These are phyloP conservation scores for Terebella lapidaria DNA, from an alignment of 2,888 invertebrate species.

Conservation along the genomic window DNA sequence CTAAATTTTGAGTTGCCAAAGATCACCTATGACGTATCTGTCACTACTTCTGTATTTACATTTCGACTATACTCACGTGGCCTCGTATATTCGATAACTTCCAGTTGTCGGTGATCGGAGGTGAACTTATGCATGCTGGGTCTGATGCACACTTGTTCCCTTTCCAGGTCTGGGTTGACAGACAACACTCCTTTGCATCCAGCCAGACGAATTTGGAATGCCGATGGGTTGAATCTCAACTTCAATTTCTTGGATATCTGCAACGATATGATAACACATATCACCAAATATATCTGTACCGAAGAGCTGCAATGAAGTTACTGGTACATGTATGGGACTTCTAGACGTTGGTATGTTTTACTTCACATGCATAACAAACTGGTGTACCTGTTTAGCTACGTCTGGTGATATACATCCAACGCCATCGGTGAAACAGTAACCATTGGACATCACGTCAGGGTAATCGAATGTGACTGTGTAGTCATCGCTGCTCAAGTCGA, in stretches of 20 bases:
- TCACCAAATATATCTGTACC: too few relatives aligned
- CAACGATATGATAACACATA: too few relatives aligned
- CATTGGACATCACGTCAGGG: not conserved
- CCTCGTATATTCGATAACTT: not conserved
- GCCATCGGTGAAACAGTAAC: constrained; percentile 9
- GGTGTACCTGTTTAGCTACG: not conserved
- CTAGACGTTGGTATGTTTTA: too few relatives aligned
- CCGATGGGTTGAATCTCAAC: constrained; percentile 1
- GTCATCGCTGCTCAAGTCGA: not conserved
- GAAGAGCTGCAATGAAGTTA: too few relatives aligned
- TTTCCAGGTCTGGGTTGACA: constrained; percentile 27
- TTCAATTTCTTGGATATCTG: not conserved
- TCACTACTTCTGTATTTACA: too few relatives aligned
- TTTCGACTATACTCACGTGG: constrained; percentile 4
- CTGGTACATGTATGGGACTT: too few relatives aligned
- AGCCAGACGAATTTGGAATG: constrained; percentile 33
- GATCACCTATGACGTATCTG: too few relatives aligned
- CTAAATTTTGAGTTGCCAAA: too few relatives aligned
- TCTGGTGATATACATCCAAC: constrained; percentile 7
- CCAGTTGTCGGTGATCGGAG: not conserved
- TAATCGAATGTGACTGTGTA: not conserved
- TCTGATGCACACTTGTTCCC: constrained; percentile 21
- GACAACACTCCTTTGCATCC: constrained; percentile 43
- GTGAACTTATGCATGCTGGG: constrained; percentile 31
- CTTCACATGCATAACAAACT: too few relatives aligned